Base-by-base conservation (phyloP, 2,888 invertebrate species). In the Drosophila vallismaia region DNA sequence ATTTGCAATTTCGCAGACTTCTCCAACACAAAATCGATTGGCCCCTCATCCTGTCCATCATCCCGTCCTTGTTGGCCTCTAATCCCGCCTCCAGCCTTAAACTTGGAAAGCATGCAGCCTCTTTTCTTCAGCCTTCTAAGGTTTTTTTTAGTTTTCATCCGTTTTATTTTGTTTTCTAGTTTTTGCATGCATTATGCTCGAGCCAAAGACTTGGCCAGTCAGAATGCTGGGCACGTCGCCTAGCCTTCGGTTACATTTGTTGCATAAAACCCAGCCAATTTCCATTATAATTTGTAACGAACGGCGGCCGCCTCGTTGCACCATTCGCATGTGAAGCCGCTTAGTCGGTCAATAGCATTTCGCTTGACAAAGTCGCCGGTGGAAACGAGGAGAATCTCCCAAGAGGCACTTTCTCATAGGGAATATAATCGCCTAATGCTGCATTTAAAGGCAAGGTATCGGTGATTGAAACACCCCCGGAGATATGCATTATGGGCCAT, bases 171-270 rank as follows among this genome's bases (percentile, higher is more conserved):
- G 28, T 24, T 44, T 24, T 44, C 4, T 19, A 24, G 42, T 19
- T 42, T 68, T 71, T 87, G 84, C 82, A 84, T 82, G 78, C 76
- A 86, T 87, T 78, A 84, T 83, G 62, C 73, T 44, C 29, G 63
- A 55, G 10, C 44, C 4, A 24, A 24, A 4, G 19, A 19, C 44
- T 19, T 42, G 40, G 24, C 4, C 44, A 44, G 44, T 85, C 77
- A 66, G 75, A 84, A 87, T 84, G 82, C 86, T 60, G 75, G 36
- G 77, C 88, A 88, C 87, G 80, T 86, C 68, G 68, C 54, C 67
- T 76, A 71, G 86, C 86, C 84, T 75, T 76, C 74, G 85, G 82
- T 79, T 85, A 82, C 78, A 85, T 81, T 86, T 79, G 79, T 77
- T 86, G 86, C 86, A 84, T 76, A 84, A 79, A 77, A 55, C 86